Percentiles rank a stretch among this genome's conserved stretches.
These are phyloP conservation scores for Tetramorium simillimum DNA, from an alignment of 1,140 invertebrate genomes.

Conservation along the genomic window DNA sequence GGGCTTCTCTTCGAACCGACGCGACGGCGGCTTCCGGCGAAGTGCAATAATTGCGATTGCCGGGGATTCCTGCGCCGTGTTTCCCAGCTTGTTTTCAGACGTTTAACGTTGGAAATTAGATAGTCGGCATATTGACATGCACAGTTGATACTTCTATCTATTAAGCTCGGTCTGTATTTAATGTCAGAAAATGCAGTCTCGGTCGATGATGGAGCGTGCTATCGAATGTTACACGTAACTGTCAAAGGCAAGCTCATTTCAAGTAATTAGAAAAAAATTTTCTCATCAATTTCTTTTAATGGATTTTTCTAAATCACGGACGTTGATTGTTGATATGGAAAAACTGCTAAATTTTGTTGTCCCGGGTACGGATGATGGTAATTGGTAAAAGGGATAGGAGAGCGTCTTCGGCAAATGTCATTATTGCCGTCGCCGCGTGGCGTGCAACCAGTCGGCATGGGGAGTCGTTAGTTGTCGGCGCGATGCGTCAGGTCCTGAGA, in stretches of 20 bases:
- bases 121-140: not conserved
- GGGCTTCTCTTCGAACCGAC: not conserved
- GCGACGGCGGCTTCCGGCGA: constrained; percentile 53
- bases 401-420: not conserved
- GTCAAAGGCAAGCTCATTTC: too few species aligned
- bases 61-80: constrained; percentile 10
- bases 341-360: not conserved
- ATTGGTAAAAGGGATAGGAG: not conserved
- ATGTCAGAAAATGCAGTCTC: not conserved
- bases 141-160: not conserved
- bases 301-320: not conserved
- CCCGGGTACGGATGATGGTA: not conserved
- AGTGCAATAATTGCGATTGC: constrained; percentile 48
- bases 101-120: constrained; percentile 29
- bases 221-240: not conserved
- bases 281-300: not conserved
- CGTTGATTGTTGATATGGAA: not conserved
- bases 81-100: constrained; percentile 19
- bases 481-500: constrained; percentile 18
- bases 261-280: not conserved
- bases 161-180: not conserved
- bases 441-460: not conserved
- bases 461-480: constrained; percentile 40
- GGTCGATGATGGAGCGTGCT: not conserved
- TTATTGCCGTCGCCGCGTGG: not conserved